Conservation (phyloP, 64 coral and sea anemone species). For the Montipora cactus region DNA sequence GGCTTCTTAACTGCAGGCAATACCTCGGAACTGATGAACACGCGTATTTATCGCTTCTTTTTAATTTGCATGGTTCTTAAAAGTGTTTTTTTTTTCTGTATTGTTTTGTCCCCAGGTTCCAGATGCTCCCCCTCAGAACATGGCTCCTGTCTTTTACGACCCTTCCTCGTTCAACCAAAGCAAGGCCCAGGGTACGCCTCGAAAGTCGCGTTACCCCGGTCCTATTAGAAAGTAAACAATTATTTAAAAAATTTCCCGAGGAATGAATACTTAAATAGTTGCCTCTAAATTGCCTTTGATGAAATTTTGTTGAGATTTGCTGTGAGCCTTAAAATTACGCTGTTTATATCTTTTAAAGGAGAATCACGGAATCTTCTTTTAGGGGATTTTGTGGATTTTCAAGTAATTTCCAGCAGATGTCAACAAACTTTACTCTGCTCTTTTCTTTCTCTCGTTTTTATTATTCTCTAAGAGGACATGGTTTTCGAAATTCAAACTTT, state of each 20-base stretch:
- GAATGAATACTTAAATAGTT: slow-evolving; percentile 24
- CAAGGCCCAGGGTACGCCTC: not conserved
- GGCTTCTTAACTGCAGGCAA: too few relatives aligned
- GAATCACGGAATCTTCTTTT: too few relatives aligned
- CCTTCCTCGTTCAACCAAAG: slow-evolving; percentile 17
- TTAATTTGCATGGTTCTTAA: not conserved
- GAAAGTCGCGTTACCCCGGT: slow-evolving; percentile 44
- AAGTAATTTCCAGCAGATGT: not conserved
- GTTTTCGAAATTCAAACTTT: not conserved
- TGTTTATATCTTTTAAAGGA: too few relatives aligned
- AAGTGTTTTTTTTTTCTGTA: not conserved
- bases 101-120: not conserved
- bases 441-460: not conserved
- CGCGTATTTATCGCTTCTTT: not conserved
- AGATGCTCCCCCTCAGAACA: slow-evolving; percentile 10
- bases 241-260: not conserved
- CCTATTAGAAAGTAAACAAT: slow-evolving; percentile 20
- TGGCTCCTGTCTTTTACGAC: slow-evolving; percentile 16
- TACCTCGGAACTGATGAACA: too few relatives aligned
- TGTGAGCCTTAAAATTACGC: not conserved
- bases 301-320: not conserved
- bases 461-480: not conserved
- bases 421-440: not conserved
- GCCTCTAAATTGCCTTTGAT: not conserved
- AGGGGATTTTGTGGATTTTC: not conserved